Percentiles rank a stretch among this genome's conserved stretches.
These are phyloP conservation scores for Drosophila merina DNA, from an alignment of 2,888 invertebrate genomes.

Conservation along the genomic window DNA sequence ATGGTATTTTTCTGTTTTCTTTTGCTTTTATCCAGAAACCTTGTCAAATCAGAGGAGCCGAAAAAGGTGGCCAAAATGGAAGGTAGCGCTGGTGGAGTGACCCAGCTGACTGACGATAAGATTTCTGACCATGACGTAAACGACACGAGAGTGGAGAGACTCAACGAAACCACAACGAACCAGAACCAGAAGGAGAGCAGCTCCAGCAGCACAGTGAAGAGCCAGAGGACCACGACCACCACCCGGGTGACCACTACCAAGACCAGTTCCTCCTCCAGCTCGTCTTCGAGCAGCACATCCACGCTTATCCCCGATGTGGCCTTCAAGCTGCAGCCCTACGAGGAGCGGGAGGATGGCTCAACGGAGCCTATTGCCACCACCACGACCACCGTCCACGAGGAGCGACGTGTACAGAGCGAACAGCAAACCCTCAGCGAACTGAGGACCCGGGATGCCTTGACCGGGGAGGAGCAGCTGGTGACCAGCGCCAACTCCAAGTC, in stretches of 20 bases:
- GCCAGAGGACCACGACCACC: constrained; percentile 58
- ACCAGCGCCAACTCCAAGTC: constrained; percentile 77
- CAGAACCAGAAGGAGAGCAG: constrained; percentile 40
- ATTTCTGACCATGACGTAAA: constrained; percentile 54
- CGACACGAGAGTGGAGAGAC: constrained; percentile 26
- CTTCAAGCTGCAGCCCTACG: constrained; percentile 78
- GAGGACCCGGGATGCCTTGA: constrained; percentile 67
- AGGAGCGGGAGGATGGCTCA: constrained; percentile 60
- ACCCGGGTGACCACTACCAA: constrained; percentile 64
- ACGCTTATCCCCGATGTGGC: constrained; percentile 50
- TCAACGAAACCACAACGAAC: constrained; percentile 28
- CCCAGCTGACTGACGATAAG: constrained; percentile 56
- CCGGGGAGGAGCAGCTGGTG: constrained; percentile 79
- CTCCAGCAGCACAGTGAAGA: constrained; percentile 41
- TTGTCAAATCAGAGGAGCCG: constrained; percentile 81
- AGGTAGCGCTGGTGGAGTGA: constrained; percentile 27
- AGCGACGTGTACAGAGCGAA: constrained; percentile 76
- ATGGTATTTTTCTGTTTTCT: constrained; percentile 20
- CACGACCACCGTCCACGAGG: constrained; percentile 73
- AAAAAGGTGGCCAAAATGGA: constrained; percentile 71
- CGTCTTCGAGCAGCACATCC: constrained; percentile 23
- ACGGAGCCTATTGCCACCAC: constrained; percentile 51
- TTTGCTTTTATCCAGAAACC: constrained; percentile 64
- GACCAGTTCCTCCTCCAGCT: constrained; percentile 49
- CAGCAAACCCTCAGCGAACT: constrained; percentile 76